Base-by-base conservation (phyloP, 1,140 invertebrate genomes). In the Achroia grisella region DNA sequence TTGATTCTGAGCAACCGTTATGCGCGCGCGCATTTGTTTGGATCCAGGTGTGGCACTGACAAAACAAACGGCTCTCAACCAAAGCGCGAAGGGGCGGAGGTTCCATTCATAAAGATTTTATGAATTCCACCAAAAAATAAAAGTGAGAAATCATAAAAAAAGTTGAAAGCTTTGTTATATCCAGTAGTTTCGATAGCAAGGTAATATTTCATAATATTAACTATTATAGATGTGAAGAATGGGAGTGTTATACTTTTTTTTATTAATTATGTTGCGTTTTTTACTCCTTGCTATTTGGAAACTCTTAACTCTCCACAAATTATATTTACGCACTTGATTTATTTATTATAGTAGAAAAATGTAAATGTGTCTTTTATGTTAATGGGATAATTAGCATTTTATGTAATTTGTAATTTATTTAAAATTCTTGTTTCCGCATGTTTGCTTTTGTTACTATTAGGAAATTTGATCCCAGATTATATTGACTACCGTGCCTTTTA, bases 161-260 rank as follows among this genome's bases (percentile, higher is more conserved):
- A 59, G 59, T 52, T 52, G 49, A 59, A 68, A 52, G 60, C 62
- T 54, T 23, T 23, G 17, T 23, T 23, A 23, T 23, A 23, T 2
- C 17, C 17, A 6, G 17, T 23, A 23, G 57, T 58, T 66, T 56
- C 69, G 66, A 79, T 75, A 61, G 51, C 59, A 28, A 52, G 67
- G 48, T 77, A 75, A 83, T 85, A 83, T 85, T 78, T 85, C 77
- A 85, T 75, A 71, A 81, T 75, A 78, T 80, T 82, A 84, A 78
- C 73, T 71, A 82, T 79, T 75, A 65, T 61, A 54, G 64, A 55
- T 63, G 75, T 71, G 67, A 74, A 76, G 63, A 82, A 82, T 81
- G 71, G 78, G 74, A 71, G 79, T 68, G 72, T 71, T 71, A 48
- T 64, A 61, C 64, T 69, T 73, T 64, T 62, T 65, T 56, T 79